Percentiles rank a stretch among this genome's conserved stretches.
Conservation (phyloP, 2,797 vertebrate genomes). For the Chelidonichthys spinosus region DNA sequence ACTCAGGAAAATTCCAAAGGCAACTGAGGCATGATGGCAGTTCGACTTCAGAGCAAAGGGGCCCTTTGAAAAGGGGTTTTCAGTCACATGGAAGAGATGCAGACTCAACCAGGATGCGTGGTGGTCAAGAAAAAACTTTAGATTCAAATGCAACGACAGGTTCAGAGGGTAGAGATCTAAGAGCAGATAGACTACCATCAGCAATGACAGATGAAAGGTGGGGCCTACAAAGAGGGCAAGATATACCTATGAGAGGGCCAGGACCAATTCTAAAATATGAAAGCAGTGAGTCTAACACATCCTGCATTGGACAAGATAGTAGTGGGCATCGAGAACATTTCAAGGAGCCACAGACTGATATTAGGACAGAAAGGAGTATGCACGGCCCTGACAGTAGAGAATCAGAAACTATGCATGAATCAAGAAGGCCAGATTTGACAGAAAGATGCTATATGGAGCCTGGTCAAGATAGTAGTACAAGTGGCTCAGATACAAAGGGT, state of each 20-base stretch:
- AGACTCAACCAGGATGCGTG: slow-evolving; percentile 13
- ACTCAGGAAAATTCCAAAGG: slow-evolving; percentile 23
- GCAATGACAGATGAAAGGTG: slow-evolving; percentile 15
- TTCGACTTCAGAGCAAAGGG: slow-evolving; percentile 30
- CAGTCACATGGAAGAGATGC: slow-evolving; percentile 28
- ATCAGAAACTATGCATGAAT: slow-evolving; percentile 25
- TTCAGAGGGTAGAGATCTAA: neutral
- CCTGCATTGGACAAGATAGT: slow-evolving; percentile 14
- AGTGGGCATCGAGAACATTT: slow-evolving; percentile 25
- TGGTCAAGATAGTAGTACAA: slow-evolving; percentile 15
- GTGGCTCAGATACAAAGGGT: slow-evolving; percentile 15
- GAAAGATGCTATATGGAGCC: slow-evolving; percentile 14
- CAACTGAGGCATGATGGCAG: slow-evolving; percentile 31
- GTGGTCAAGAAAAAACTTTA: slow-evolving; percentile 13
- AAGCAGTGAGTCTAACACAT: slow-evolving; percentile 11
- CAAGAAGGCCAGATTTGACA: slow-evolving; percentile 7
- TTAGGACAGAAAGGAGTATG: slow-evolving; percentile 7
- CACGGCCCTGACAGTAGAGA: slow-evolving; percentile 10
- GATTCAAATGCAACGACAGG: slow-evolving; percentile 15
- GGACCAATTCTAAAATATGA: slow-evolving; percentile 33
- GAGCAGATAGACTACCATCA: slow-evolving; percentile 10
- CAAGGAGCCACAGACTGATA: slow-evolving; percentile 3
- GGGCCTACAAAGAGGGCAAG: slow-evolving; percentile 6
- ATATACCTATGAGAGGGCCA: slow-evolving; percentile 14
- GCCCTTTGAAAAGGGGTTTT: slow-evolving; percentile 17